Evolutionary conservation across 2,797 vertebrate genomes (phyloP).

Genomic region (Phrynocephalus forsythii): DNA sequence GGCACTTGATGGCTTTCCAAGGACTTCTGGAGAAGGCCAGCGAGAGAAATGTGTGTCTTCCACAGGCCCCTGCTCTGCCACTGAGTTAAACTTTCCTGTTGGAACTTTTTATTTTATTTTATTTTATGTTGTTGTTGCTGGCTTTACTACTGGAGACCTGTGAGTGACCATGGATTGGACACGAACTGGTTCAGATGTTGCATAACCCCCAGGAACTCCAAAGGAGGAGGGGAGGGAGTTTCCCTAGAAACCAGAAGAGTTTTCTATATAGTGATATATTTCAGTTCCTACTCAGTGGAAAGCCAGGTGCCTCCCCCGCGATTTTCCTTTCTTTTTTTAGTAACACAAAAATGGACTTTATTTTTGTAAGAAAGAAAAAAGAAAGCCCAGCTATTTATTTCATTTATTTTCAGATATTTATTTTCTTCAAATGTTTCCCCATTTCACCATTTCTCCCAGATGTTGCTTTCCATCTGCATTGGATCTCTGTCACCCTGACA

Average conservation of each 20-base stretch:
- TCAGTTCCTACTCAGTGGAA: conserved; percentile 70
- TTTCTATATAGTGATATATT: conserved; percentile 77
- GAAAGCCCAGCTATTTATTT: conserved; percentile 69
- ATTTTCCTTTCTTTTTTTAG: conserved; percentile 78
- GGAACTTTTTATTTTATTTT: conserved; percentile 56
- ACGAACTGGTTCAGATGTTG: conserved; percentile 69
- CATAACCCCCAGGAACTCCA: conserved; percentile 71
- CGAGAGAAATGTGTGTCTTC: conserved; percentile 67
- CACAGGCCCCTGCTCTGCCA: conserved; percentile 70
- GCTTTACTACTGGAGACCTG: conserved; percentile 59
- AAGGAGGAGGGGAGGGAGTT: conserved; percentile 71
- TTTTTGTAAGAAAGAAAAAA: conserved; percentile 67
- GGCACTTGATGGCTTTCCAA: conserved; percentile 76
- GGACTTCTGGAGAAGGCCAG: conserved; percentile 75
- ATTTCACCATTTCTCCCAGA: conserved; percentile 17
- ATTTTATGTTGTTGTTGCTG: conserved; percentile 49
- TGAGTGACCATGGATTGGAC: conserved; percentile 59
- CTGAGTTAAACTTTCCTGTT: conserved; percentile 80
- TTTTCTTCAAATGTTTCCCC: conserved; percentile 70
- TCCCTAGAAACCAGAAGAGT: conserved; percentile 80
- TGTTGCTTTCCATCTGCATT: not conserved
- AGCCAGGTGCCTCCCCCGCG: conserved; percentile 74
- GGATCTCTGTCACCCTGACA: not conserved
- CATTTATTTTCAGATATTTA: conserved; percentile 10
- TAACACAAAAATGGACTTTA: conserved; percentile 75